Base-by-base conservation (phyloP, 1,140 invertebrate genomes). In the Drosophila burlai region DNA sequence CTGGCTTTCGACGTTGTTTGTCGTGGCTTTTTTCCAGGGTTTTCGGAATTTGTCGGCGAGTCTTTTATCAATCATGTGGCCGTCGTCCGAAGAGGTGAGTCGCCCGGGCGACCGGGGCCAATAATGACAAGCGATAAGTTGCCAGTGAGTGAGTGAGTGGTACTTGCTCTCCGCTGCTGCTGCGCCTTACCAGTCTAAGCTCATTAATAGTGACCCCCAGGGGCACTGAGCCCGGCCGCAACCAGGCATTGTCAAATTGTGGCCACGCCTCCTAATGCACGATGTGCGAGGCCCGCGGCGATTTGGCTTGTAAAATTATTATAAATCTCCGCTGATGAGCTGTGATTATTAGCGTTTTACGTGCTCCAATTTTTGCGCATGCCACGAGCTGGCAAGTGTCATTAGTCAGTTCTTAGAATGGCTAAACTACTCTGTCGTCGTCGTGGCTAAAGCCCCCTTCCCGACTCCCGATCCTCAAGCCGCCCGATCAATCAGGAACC, bases 41-140 rank as follows among this genome's bases (percentile, higher is more conserved):
- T 76, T 68, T 64, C 38, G 83, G 78, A 86, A 83, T 82, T 84
- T 90, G 84, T 90, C 81, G 85, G 63, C 71, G 71, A 73, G 81
- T 66, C 85, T 89, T 89, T 89, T 89, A 90, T 89, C 85, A 89
- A 89, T 90, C 84, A 87, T 87, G 77, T 67, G 77, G 66, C 80
- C 80, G 82, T 31, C 55, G 68, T 16, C 29, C n/a, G 52, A 46
- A 64, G 71, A 69, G 81, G 67, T 89, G 84, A 83, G 76, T 78
- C 84, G 80, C 71, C 77, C 64, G 64, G 84, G 36, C 54, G 54
- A 55, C 54, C 54, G 54, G 54, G 54, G 81, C 81, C 85, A 89
- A 89, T 89, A 89, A 89, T 89, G 89, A 85, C 85, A 90, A 74
- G 85, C 85, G 85, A 89, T 89, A 89, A 89, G 81, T 89, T 85